phyloP scores from a whole-genome alignment of 2,888 invertebrate species.

The Trichogramma dendrolimi region DNA sequence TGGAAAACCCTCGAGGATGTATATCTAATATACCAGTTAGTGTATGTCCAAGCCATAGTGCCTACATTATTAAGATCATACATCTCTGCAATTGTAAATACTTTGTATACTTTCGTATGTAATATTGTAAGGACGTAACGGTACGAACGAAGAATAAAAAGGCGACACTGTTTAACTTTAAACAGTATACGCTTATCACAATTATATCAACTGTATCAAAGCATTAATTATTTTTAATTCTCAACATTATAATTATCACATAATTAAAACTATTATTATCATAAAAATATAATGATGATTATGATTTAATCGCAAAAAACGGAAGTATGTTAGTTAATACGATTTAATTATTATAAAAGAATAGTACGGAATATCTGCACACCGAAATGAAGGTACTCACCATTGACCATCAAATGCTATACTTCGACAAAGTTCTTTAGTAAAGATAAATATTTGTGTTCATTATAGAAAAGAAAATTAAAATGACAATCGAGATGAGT shows the following conservation, averaged over 20 bases:
- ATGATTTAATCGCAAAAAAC: conserved; percentile 34
- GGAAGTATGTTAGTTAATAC: conserved; percentile 46
- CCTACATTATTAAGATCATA: conserved; percentile 51
- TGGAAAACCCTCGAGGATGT: conserved; percentile 48
- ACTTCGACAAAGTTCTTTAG: conserved; percentile 20
- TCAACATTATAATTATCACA: conserved; percentile 39
- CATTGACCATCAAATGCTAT: conserved; percentile 23
- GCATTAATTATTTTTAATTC: conserved; percentile 49
- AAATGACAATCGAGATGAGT: conserved; percentile 23
- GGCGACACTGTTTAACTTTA: conserved; percentile 32
- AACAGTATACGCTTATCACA: conserved; percentile 31
- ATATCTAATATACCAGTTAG: conserved; percentile 50
- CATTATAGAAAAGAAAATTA: conserved; percentile 14
- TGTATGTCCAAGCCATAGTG: conserved; percentile 53
- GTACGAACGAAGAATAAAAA: conserved; percentile 37
- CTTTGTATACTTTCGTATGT: conserved; percentile 42
- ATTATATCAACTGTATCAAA: conserved; percentile 33
- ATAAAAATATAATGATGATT: conserved; percentile 23
- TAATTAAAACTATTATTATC: conserved; percentile 25
- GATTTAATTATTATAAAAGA: conserved; percentile 35
- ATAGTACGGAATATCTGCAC: conserved; percentile 13
- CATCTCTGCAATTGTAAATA: conserved; percentile 51
- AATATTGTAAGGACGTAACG: conserved; percentile 37
- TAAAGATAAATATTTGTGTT: conserved; percentile 25
- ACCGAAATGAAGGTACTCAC: conserved; percentile 25